Evolutionary conservation across 2,113 vertebrate species (phyloP).

Genomic region (Caranx melampygus): DNA sequence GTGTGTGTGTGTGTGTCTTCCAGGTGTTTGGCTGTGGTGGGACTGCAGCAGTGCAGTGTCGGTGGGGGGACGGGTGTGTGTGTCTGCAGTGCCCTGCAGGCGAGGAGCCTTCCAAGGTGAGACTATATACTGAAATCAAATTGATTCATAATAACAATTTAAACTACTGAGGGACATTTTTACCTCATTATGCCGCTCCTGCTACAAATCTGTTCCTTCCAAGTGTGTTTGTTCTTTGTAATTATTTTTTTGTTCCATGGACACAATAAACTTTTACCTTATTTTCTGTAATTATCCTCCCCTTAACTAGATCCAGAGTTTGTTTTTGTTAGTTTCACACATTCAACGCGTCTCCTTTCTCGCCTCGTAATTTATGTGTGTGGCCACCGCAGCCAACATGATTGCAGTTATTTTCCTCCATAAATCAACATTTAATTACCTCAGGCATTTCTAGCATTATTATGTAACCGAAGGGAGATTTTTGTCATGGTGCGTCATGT

Average conservation of each 20-base stretch:
- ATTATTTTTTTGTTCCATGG: neutral
- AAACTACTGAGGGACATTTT: neutral
- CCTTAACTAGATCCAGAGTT: neutral
- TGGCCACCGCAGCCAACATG: constrained; percentile 2
- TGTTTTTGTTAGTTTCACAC: neutral
- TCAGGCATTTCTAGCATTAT: neutral
- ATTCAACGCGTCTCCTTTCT: neutral
- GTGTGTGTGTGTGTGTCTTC: constrained; percentile 27
- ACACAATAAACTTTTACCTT: neutral
- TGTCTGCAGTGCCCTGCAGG: constrained; percentile 87
- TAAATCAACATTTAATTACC: neutral
- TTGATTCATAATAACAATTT: neutral
- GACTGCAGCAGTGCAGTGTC: constrained; percentile 76
- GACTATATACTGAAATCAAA: constrained; percentile 33
- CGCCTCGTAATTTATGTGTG: neutral
- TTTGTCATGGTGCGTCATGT: neutral
- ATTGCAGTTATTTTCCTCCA: constrained; percentile 27
- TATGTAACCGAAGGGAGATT: neutral
- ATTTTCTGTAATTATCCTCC: neutral
- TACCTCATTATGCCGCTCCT: neutral
- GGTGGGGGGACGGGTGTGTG: constrained; percentile 66
- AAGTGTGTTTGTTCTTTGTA: neutral
- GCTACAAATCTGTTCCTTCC: too few relatives aligned
- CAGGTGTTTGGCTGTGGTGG: constrained; percentile 76
- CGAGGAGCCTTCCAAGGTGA: constrained; percentile 88